These are phyloP conservation scores for Glaucidium brasilianum DNA, from an alignment of 2,113 vertebrate species.

Conservation along the genomic window DNA sequence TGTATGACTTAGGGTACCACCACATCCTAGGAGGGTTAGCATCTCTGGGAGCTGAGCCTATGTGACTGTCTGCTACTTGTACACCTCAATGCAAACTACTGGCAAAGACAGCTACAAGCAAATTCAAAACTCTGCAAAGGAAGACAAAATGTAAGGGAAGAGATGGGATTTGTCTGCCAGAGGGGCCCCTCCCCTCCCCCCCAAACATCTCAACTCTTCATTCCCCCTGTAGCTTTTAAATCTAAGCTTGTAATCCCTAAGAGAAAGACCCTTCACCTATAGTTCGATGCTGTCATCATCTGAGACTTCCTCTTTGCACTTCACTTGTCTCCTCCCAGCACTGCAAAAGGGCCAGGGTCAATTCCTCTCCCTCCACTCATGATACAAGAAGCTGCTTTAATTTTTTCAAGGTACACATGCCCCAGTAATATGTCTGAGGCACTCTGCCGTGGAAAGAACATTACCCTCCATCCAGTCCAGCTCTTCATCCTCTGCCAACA, in stretches of 20 bases:
- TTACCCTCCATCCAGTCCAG: background rate
- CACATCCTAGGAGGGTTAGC: background rate
- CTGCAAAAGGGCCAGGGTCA: background rate
- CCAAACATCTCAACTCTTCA: background rate
- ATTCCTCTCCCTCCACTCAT: background rate
- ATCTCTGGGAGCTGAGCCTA: background rate
- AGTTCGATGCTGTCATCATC: background rate
- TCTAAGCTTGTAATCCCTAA: background rate
- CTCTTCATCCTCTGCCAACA: background rate
- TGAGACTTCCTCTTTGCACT: background rate
- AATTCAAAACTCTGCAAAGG: background rate
- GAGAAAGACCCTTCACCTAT: background rate
- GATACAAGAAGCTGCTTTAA: background rate
- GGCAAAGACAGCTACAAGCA: background rate
- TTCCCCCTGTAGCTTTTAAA: background rate
- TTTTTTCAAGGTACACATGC: background rate
- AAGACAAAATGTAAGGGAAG: background rate
- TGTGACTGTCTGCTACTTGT: background rate
- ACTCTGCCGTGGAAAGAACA: background rate
- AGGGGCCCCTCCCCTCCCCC: background rate
- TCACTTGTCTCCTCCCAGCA: background rate
- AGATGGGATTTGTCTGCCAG: background rate
- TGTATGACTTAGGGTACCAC: background rate
- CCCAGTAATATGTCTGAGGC: background rate
- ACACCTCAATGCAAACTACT: background rate